Conservation (phyloP, 2,797 vertebrate species). For the Harpagifer antarcticus region DNA sequence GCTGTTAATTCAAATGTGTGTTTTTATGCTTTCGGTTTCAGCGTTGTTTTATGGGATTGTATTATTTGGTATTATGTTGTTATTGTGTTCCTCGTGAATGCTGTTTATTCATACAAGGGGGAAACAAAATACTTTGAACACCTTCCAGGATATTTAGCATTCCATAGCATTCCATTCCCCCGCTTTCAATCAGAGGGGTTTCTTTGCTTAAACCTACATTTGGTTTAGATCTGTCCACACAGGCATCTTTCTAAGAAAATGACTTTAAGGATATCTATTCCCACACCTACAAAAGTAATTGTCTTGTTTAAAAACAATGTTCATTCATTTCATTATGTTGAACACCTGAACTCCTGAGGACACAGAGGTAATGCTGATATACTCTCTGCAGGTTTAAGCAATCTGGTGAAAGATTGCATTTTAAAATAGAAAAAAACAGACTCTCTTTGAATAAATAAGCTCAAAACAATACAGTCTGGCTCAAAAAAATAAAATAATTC, state of each 20-base stretch:
- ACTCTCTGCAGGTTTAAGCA: background rate
- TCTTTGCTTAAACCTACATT: constrained; percentile 18
- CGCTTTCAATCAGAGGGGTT: constrained; percentile 35
- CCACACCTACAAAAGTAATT: constrained; percentile 8
- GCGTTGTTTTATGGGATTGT: background rate
- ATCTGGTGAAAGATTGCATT: background rate
- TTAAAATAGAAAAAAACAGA: background rate
- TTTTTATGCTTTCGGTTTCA: background rate
- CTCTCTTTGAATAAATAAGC: too few relatives aligned
- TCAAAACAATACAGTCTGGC: too few relatives aligned
- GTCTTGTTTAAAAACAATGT: constrained; percentile 14
- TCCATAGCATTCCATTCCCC: background rate
- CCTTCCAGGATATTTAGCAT: constrained; percentile 23
- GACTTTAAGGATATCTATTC: background rate
- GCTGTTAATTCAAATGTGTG: background rate
- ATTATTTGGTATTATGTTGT: background rate
- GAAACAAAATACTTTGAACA: constrained; percentile 18
- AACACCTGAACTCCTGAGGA: constrained; percentile 9
- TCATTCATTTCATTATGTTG: constrained; percentile 2
- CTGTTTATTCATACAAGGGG: background rate
- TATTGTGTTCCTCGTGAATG: constrained; percentile 1
- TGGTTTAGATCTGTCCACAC: background rate
- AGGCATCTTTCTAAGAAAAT: constrained; percentile 2
- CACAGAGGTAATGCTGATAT: background rate
- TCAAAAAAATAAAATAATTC: too few relatives aligned